These are phyloP conservation scores for Pristionchus arcanus DNA, from an alignment of 2,888 invertebrate genomes.

Conservation along the genomic window DNA sequence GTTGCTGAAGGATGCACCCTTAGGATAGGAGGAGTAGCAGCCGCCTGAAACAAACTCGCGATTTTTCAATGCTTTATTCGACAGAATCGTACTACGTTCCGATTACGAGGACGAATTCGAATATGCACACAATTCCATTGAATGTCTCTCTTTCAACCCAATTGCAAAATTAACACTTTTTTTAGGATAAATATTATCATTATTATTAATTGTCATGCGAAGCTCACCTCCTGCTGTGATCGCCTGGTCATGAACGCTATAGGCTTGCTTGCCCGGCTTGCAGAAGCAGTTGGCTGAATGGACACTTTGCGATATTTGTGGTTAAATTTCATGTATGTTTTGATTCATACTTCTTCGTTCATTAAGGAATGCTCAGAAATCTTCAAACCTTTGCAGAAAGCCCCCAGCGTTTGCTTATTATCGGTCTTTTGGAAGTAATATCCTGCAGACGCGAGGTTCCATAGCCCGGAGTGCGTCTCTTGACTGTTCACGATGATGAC, in stretches of 20 bases:
- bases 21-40: background rate
- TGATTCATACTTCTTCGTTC: too few relatives aligned
- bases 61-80: background rate
- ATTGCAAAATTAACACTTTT: too few relatives aligned
- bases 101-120: too few relatives aligned
- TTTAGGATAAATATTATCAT: too few relatives aligned
- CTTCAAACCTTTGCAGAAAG: background rate
- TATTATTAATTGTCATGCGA: too few relatives aligned
- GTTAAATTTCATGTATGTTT: too few relatives aligned
- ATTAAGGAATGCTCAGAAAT: too few relatives aligned
- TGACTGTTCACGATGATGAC: background rate
- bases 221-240: background rate
- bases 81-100: background rate
- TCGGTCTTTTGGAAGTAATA: background rate
- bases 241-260: background rate
- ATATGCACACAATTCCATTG: too few relatives aligned
- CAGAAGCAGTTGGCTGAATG: conserved; percentile 16
- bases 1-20: background rate
- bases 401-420: background rate
- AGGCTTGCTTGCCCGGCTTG: background rate
- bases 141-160: too few relatives aligned
- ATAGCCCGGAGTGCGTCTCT: background rate
- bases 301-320: too few relatives aligned
- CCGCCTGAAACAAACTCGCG: background rate
- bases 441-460: background rate